A percentile compares a stretch with the other conserved stretches of the same genome.
phyloP scores from a whole-genome alignment of 2,888 invertebrate genomes.

The Monoplex corrugatus region DNA sequence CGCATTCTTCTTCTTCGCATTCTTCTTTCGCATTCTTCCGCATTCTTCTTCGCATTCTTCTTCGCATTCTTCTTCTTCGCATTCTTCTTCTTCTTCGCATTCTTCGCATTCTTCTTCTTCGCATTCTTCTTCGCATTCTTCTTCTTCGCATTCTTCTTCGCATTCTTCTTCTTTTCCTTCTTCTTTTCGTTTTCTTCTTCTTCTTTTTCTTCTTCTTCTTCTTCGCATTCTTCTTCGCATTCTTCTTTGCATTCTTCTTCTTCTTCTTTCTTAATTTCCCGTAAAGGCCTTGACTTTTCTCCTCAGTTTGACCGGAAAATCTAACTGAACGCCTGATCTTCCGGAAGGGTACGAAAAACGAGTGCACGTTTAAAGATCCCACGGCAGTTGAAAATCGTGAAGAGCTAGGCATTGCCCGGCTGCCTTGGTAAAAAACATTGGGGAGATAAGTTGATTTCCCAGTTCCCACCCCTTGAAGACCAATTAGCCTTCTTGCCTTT shows the following conservation, averaged over 20 bases:
- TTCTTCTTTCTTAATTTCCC: neutral
- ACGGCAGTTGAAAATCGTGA: too few relatives aligned
- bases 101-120: neutral
- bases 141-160: neutral
- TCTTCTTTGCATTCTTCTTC: neutral
- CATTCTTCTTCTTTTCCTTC: neutral
- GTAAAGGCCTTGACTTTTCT: neutral
- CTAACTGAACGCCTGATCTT: too few relatives aligned
- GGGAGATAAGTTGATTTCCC: neutral
- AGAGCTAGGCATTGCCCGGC: too few relatives aligned
- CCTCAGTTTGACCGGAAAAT: too few relatives aligned
- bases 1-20: neutral
- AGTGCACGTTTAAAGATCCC: too few relatives aligned
- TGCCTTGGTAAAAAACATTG: neutral
- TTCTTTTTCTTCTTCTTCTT: neutral
- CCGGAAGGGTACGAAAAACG: too few relatives aligned
- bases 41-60: neutral
- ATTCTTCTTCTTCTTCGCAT: neutral
- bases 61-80: neutral
- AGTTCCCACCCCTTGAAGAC: too few relatives aligned
- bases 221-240: rapidly evolving
- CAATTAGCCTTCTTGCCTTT: too few relatives aligned
- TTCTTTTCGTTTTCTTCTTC: neutral
- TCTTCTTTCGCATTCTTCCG: too few relatives aligned
- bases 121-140: neutral